Evolutionary conservation across 2,888 invertebrate genomes (phyloP).

Genomic region (Fragum sueziense): DNA sequence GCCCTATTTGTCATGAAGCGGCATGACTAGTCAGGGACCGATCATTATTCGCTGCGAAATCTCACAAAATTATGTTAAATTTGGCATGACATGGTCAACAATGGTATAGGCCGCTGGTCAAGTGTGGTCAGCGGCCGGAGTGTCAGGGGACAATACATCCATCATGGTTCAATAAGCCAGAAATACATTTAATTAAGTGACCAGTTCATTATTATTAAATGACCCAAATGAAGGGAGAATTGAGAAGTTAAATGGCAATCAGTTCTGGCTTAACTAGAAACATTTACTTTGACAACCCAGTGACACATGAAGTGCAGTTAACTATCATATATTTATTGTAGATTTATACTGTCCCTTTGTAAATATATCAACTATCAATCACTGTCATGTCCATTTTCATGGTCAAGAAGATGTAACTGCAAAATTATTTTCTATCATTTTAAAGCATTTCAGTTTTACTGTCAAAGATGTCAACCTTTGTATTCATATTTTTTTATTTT

Average conservation of each 20-base stretch:
- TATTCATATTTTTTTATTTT: too few relatives aligned
- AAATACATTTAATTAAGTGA: slow-evolving; percentile 61
- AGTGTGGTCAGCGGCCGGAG: slow-evolving; percentile 40
- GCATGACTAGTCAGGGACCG: slow-evolving; percentile 11
- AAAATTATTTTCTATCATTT: too few relatives aligned
- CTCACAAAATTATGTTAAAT: slow-evolving; percentile 44
- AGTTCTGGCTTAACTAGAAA: slow-evolving; percentile 8
- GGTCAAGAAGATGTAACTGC: too few relatives aligned
- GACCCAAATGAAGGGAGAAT: slow-evolving; percentile 35
- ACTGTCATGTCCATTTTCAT: too few relatives aligned
- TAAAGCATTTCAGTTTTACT: too few relatives aligned
- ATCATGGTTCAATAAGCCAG: slow-evolving; percentile 47
- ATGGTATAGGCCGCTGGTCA: slow-evolving; percentile 46
- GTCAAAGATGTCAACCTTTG: too few relatives aligned
- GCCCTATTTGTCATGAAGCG: too few relatives aligned
- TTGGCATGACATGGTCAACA: slow-evolving; percentile 55
- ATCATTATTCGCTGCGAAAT: slow-evolving; percentile 21
- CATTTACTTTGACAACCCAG: slow-evolving; percentile 6
- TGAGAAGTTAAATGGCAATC: slow-evolving; percentile 14
- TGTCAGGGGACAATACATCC: slow-evolving; percentile 49
- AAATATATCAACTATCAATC: too few relatives aligned
- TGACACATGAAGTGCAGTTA: slow-evolving; percentile 12
- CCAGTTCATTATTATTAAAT: slow-evolving; percentile 55
- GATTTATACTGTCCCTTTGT: too few relatives aligned
- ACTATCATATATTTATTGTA: not conserved